Base-by-base conservation (phyloP, 2,888 invertebrate genomes). In the Apamea monoglypha region DNA sequence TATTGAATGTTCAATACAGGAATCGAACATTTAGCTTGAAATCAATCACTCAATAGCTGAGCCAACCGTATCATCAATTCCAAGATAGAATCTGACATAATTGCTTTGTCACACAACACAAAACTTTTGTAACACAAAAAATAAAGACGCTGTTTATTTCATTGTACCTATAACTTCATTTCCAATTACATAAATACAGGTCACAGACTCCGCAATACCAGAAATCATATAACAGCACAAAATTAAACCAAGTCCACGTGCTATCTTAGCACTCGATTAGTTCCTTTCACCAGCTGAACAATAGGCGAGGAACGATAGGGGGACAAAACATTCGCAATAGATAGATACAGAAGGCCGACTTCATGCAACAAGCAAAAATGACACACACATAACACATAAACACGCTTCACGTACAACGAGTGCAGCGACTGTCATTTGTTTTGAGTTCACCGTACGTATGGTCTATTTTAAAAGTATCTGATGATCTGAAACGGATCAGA, bases 191-290 rank as follows among this genome's bases (percentile, higher is more conserved):
- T 56, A 79, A 69, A 79, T 21, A 61, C 29, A 67, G 47, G 56
- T 59, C 29, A 63, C 21, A 40, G 40, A 7, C 6, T 25, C 36
- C 36, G 40, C 29, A 78, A 40, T 64, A 56, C 50, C 14, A 61
- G 53, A 67, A 50, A 40, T 16, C 63, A 68, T n/a, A 61, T 29
- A 73, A 61, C 47, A 71, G 47, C 71, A 78, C 67, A 66, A 74
- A 86, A 78, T 64, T 59, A 68, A 72, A 53, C 71, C 71, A 53
- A 68, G 78, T 63, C 74, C 74, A 78, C 63, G 71, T 78, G 73
- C 78, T 64, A 64, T 72, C 81, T 86, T 83, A 78, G 87, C 84
- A 69, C 83, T 71, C 83, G 84, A 84, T 84, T 84, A 86, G 87
- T 84, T 86, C 83, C 84, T 83, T 86, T 86, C 83, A 86, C 1